A percentile compares a stretch with the other conserved stretches of the same genome.
These are phyloP conservation scores for Plagiodera versicolora DNA, from an alignment of 2,888 invertebrate genomes.

Conservation along the genomic window DNA sequence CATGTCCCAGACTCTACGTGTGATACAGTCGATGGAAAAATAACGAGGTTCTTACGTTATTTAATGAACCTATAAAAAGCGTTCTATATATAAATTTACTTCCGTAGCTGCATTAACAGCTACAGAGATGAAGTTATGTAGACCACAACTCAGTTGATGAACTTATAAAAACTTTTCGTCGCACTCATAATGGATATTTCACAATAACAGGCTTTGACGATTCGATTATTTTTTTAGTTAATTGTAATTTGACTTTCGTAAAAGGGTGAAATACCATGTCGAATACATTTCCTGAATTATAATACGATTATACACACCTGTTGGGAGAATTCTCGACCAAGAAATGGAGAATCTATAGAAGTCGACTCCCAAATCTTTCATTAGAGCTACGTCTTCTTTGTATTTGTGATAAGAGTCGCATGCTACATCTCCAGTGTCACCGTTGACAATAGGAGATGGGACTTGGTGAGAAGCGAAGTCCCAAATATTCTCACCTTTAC, in stretches of 20 bases:
- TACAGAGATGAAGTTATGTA: too few relatives aligned
- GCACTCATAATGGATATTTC: too few relatives aligned
- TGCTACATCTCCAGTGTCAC: conserved; percentile 66
- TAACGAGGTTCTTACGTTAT: conserved; percentile 50
- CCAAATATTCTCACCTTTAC: conserved; percentile 38
- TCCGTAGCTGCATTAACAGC: too few relatives aligned
- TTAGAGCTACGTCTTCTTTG: conserved; percentile 65
- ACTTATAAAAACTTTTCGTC: too few relatives aligned
- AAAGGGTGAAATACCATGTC: too few relatives aligned
- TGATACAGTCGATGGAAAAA: conserved; percentile 48
- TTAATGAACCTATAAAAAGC: background rate
- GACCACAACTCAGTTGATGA: too few relatives aligned
- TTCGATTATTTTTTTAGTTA: too few relatives aligned
- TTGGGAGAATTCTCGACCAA: conserved; percentile 76
- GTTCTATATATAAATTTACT: too few relatives aligned
- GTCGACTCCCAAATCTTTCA: conserved; percentile 64
- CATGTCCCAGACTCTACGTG: too few relatives aligned
- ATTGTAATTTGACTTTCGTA: too few relatives aligned
- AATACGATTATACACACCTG: conserved; percentile 54
- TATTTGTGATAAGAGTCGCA: conserved; percentile 71
- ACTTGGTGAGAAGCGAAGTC: conserved; percentile 49
- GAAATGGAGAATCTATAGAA: conserved; percentile 74
- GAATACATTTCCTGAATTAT: too few relatives aligned
- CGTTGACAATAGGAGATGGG: conserved; percentile 58
- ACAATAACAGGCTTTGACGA: too few relatives aligned